phyloP scores from a whole-genome alignment of 2,888 invertebrate species.

The Lasiommata megera region DNA sequence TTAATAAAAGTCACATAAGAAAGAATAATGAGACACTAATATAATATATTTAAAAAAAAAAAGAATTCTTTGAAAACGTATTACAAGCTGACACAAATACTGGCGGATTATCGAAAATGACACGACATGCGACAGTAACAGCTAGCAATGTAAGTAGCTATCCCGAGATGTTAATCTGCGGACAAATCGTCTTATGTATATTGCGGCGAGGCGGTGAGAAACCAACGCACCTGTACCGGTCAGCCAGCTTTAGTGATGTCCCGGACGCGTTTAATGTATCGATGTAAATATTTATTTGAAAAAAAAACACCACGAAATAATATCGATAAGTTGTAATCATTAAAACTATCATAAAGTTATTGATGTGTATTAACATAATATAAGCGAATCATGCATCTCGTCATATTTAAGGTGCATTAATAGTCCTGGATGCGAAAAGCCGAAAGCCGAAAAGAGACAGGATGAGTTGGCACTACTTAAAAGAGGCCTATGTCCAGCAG shows the following conservation, averaged over 20 bases:
- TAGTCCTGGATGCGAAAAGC: no score
- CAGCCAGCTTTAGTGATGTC: conserved; percentile 54
- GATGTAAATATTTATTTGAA: conserved; percentile 27
- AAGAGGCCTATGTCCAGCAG: no score
- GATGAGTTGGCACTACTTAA: no score
- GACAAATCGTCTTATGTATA: conserved; percentile 64
- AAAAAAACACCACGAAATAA: no score
- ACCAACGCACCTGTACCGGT: conserved; percentile 74
- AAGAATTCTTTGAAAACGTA: conserved; percentile 11
- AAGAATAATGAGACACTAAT: background rate
- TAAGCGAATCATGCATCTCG: conserved; percentile 15
- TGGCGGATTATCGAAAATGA: conserved; percentile 34
- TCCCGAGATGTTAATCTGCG: conserved; percentile 42
- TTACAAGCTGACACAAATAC: conserved; percentile 27
- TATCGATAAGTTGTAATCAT: no score
- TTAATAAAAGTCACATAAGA: conserved; percentile 2
- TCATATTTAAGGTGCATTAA: conserved; percentile 23
- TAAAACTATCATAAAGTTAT: no score
- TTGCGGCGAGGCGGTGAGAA: conserved; percentile 60
- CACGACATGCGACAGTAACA: conserved; percentile 32
- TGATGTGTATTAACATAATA: conserved; percentile 24
- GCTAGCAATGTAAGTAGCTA: conserved; percentile 32
- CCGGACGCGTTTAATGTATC: conserved; percentile 22
- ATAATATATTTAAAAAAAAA: background rate
- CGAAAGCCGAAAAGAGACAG: no score